These are phyloP conservation scores for Mixornis gularis DNA, from an alignment of 2,113 vertebrate genomes.

Conservation along the genomic window DNA sequence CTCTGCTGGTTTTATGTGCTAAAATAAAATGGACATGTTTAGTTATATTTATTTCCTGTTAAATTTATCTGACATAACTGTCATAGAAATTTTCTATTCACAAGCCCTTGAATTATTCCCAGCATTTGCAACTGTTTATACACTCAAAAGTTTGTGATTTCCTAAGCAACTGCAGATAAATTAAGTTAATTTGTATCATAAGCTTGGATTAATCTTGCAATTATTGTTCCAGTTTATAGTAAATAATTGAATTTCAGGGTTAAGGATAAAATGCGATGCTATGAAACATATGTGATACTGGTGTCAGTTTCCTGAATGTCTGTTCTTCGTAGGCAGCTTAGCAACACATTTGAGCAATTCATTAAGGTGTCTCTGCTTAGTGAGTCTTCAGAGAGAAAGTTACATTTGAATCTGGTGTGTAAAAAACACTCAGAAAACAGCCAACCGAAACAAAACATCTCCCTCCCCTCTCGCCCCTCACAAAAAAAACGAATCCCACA, in stretches of 20 bases:
- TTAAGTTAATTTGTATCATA: slow-evolving; percentile 41
- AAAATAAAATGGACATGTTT: background rate
- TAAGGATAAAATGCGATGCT: slow-evolving; percentile 54
- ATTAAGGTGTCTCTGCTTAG: slow-evolving; percentile 51
- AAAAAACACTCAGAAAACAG: slow-evolving; percentile 34
- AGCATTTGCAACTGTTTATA: slow-evolving; percentile 27
- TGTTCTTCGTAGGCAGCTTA: slow-evolving; percentile 48
- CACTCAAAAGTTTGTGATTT: slow-evolving; percentile 40
- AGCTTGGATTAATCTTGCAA: slow-evolving; percentile 41
- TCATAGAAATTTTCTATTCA: slow-evolving; percentile 7
- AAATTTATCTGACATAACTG: background rate
- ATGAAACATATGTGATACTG: slow-evolving; percentile 52
- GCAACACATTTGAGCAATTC: slow-evolving; percentile 59
- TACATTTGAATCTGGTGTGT: background rate
- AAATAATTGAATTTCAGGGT: slow-evolving; percentile 63
- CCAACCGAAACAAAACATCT: slow-evolving; percentile 25
- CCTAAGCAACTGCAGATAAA: slow-evolving; percentile 7
- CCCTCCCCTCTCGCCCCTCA: background rate
- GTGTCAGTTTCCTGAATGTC: slow-evolving; percentile 41
- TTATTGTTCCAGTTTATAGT: slow-evolving; percentile 57
- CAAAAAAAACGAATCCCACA: background rate
- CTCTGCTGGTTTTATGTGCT: background rate
- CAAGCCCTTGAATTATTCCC: slow-evolving; percentile 28
- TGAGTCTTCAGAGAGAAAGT: slow-evolving; percentile 12
- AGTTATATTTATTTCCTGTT: background rate